These are phyloP conservation scores for Spilosoma lubricipeda DNA, from an alignment of 2,888 invertebrate species.

Conservation along the genomic window DNA sequence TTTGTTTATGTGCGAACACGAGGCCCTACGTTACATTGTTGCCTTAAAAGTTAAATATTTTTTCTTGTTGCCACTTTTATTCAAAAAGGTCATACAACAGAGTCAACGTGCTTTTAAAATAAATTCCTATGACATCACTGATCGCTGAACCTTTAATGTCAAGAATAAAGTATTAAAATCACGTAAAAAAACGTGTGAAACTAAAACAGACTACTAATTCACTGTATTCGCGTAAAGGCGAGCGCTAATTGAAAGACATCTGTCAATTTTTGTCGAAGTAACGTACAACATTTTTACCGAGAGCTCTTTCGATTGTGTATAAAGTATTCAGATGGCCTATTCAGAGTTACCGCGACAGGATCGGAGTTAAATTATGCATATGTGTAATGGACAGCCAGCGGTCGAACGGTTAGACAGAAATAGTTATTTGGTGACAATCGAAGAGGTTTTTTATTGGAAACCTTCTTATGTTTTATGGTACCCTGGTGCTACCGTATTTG, in stretches of 20 bases:
- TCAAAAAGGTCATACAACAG: background rate
- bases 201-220: slow-evolving; percentile 42
- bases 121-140: slow-evolving; percentile 20
- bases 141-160: slow-evolving; percentile 12
- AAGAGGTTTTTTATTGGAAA: slow-evolving; percentile 35
- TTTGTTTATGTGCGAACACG: slow-evolving; percentile 82
- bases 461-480: slow-evolving; percentile 38
- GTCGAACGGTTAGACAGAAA: slow-evolving; percentile 66
- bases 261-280: slow-evolving; percentile 70
- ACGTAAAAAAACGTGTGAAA: slow-evolving; percentile 31
- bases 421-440: slow-evolving; percentile 66
- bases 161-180: slow-evolving; percentile 28
- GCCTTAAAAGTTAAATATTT: slow-evolving; percentile 52
- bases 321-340: slow-evolving; percentile 79
- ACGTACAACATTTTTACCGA: slow-evolving; percentile 67
- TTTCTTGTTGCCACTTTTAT: slow-evolving; percentile 48
- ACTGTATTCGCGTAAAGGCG: slow-evolving; percentile 34
- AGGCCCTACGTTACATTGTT: slow-evolving; percentile 47
- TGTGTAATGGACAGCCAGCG: slow-evolving; percentile 77
- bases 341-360: slow-evolving; percentile 72
- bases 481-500: slow-evolving; percentile 25
- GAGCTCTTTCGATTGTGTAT: slow-evolving; percentile 64
- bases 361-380: slow-evolving; percentile 81
- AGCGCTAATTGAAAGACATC: slow-evolving; percentile 75
- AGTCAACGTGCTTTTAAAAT: background rate